Evolutionary conservation across 2,113 vertebrate species (phyloP), one percentile per base, ranked within the genome.

Genomic region (Muscicapa adusta): DNA sequence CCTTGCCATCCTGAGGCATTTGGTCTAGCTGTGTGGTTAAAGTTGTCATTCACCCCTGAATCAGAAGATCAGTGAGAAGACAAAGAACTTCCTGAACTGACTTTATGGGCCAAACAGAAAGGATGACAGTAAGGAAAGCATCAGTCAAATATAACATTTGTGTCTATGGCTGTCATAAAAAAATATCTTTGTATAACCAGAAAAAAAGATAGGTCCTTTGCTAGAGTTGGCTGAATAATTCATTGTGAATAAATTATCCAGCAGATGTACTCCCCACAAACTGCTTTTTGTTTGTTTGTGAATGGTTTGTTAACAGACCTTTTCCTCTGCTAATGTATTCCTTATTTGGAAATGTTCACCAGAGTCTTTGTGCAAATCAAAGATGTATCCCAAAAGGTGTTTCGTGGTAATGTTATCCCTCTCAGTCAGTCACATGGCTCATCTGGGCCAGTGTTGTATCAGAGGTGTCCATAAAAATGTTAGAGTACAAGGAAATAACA

Each of bases 171-270:
- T 95, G 86, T 91, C 80, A 74, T 71, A 51, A 73, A 89, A 91
- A 84, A 94, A 84, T 89, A 71, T 85, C 47, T 80, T 85, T 80
- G 84, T 92, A 81, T 78, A 94, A 91, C 76, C 58, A 79, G 42
- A 54, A 60, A 90, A 94, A 87, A 75, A 74, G 67, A 22, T 57
- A 89, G 53, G 80, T 87, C 57, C 66, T 94, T 78, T 74, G 82
- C 70, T 79, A 51, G 74, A 89, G 42, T 62, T 87, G 84, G 36
- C 58, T 96, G 94, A 94, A 96, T 96, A 94, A 95, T 96, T 96
- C 89, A 92, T 94, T 78, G 68, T 86, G 91, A 94, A 95, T 95
- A 95, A 93, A 95, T 94, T 93, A 94, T 62, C 79, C 83, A 94
- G 57, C 83, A 94, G 86, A 95, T 94, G 80, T 84, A 96, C 78